A percentile compares a stretch with the other conserved stretches of the same genome.
Conservation (phyloP, 2,797 vertebrate species). For the Hippopotamyrus pictus region DNA sequence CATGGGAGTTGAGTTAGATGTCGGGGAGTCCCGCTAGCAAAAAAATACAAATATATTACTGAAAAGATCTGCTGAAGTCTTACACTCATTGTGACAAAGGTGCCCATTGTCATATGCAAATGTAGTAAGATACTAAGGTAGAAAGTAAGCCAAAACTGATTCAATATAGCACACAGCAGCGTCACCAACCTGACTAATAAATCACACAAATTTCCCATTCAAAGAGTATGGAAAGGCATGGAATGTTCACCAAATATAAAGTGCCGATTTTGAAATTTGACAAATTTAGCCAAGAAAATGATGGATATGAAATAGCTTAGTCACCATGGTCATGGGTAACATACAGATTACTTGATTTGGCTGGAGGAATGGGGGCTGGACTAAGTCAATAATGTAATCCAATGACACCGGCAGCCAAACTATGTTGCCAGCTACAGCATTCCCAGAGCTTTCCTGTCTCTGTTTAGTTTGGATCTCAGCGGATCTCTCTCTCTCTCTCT, state of each 20-base stretch:
- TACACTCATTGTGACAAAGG: neutral
- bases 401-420: constrained; percentile 15
- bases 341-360: constrained; percentile 6
- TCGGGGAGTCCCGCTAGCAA: neutral
- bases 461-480: constrained; percentile 14
- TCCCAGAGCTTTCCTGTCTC: neutral
- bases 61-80: neutral
- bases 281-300: neutral
- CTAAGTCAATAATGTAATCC: constrained; percentile 10
- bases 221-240: neutral
- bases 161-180: neutral
- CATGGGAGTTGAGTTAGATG: neutral
- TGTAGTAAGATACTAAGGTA: neutral
- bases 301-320: neutral
- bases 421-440: constrained; percentile 16
- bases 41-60: neutral
- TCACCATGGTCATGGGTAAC: neutral
- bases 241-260: neutral
- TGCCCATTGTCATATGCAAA: neutral
- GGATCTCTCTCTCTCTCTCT: neutral
- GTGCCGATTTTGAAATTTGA: neutral
- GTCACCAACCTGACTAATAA: neutral
- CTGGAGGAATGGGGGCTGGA: neutral
- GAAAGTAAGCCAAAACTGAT: neutral
- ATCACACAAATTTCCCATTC: neutral